Conservation (phyloP, 2,113 vertebrate species). For the Anthoscopus minutus region DNA sequence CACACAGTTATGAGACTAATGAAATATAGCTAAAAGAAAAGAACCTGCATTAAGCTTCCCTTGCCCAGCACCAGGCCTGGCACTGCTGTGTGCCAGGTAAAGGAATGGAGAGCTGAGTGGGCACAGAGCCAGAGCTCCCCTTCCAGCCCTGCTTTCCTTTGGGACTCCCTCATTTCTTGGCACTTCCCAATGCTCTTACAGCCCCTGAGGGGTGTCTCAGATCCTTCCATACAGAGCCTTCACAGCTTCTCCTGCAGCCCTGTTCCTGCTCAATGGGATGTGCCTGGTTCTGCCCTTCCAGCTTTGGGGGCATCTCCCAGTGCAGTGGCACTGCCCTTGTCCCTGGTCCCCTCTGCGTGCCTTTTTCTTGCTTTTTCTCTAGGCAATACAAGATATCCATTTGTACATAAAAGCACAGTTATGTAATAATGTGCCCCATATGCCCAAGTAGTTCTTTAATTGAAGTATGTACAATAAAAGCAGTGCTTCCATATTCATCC, state of each 20-base stretch:
- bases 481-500: neutral
- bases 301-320: neutral
- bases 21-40: neutral
- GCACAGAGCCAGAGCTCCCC: neutral
- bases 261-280: accelerated
- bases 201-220: neutral
- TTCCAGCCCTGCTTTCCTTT: neutral
- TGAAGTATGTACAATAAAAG: neutral
- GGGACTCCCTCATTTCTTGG: neutral
- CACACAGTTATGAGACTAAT: neutral
- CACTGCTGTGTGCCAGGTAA: neutral
- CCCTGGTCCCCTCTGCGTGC: accelerated
- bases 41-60: neutral
- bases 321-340: neutral
- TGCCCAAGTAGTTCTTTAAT: neutral
- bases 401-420: neutral
- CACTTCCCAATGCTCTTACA: neutral
- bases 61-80: neutral
- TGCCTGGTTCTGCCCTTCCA: neutral
- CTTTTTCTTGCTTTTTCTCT: neutral
- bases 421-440: neutral
- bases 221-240: neutral
- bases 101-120: neutral
- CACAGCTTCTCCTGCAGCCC: neutral
- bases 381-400: neutral